Percentiles rank a stretch among this genome's conserved stretches.
These are phyloP conservation scores for Motacilla tschutschensis DNA, from an alignment of 2,113 vertebrate genomes.

Conservation along the genomic window DNA sequence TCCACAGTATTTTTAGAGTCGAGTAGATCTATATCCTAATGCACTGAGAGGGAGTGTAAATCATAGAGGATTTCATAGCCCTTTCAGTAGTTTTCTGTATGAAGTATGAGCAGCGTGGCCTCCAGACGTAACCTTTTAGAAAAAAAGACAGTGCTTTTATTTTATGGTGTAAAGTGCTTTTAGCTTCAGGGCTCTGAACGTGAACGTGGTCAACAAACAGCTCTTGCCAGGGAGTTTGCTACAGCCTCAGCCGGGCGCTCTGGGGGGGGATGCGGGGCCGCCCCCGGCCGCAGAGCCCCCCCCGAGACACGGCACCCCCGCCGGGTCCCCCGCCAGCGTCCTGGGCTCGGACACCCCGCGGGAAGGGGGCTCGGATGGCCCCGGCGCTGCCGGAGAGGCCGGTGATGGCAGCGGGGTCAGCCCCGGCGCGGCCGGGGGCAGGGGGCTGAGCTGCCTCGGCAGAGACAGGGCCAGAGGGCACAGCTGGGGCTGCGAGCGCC, in stretches of 20 bases:
- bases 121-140: constrained; percentile 84
- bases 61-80: constrained; percentile 82
- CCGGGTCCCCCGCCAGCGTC: background rate
- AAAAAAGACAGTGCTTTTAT: constrained; percentile 85
- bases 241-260: constrained; percentile 12
- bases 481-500: background rate
- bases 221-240: constrained; percentile 61
- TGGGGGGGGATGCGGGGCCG: constrained; percentile 39
- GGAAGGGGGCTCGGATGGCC: background rate
- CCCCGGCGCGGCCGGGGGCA: background rate
- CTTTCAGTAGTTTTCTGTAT: constrained; percentile 84
- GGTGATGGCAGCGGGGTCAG: background rate
- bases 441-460: background rate
- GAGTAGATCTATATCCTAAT: constrained; percentile 80
- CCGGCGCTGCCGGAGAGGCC: background rate
- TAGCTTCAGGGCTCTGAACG: constrained; percentile 81
- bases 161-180: constrained; percentile 86
- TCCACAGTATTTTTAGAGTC: constrained; percentile 74
- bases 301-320: background rate
- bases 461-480: background rate
- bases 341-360: background rate
- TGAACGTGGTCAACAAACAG: constrained; percentile 83
- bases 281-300: background rate
- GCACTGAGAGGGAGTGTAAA: constrained; percentile 79
- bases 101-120: constrained; percentile 83